Conservation (phyloP, 2,888 invertebrate genomes). For the Ornithoptera alexandrae region DNA sequence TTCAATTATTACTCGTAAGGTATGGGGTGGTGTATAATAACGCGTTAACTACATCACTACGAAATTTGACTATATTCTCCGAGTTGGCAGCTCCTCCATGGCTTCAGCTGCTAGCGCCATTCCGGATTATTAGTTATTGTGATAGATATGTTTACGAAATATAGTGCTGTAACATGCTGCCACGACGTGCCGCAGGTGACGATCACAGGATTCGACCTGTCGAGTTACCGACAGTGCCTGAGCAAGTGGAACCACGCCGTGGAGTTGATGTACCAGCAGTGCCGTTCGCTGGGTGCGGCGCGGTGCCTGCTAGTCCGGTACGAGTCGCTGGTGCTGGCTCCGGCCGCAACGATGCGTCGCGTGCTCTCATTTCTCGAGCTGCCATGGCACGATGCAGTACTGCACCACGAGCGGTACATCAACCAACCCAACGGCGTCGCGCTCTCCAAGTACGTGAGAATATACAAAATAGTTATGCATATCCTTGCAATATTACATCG, state of each 20-base stretch:
- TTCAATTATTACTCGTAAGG: constrained; percentile 97
- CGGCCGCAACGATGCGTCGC: constrained; percentile 91
- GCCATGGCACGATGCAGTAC: constrained; percentile 96
- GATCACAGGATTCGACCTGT: constrained; percentile 96
- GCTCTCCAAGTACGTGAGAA: constrained; percentile 89
- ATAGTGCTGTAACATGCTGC: not conserved
- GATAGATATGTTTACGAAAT: no score
- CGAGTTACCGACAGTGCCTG: constrained; percentile 95
- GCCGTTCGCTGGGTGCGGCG: constrained; percentile 87
- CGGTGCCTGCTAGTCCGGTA: constrained; percentile 95
- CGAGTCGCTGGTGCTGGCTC: constrained; percentile 97
- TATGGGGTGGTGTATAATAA: constrained; percentile 44
- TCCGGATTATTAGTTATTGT: no score
- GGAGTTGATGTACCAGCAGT: constrained; percentile 96
- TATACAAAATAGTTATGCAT: no score
- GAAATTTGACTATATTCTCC: no score
- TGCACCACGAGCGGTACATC: constrained; percentile 98
- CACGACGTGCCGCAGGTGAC: constrained; percentile 58
- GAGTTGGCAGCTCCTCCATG: no score
- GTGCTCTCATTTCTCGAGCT: constrained; percentile 94
- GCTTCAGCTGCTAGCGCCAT: no score
- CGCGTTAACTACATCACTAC: no score
- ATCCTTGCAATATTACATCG: no score
- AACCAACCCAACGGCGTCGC: constrained; percentile 97
- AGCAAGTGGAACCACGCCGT: constrained; percentile 98